These are phyloP conservation scores for Trichogramma dendrolimi DNA, from an alignment of 2,888 invertebrate species.

Conservation along the genomic window DNA sequence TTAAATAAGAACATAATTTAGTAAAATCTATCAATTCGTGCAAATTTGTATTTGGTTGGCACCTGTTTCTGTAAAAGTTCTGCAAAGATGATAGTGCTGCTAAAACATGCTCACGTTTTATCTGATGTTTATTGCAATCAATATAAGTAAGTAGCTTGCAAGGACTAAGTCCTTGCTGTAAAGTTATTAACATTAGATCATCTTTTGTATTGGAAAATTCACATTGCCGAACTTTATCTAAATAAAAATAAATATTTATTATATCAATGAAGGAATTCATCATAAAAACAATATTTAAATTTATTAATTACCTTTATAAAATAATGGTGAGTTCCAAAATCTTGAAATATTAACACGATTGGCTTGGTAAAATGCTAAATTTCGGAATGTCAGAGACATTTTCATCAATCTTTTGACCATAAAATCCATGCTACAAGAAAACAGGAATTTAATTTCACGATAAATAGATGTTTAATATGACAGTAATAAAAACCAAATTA, in stretches of 20 bases:
- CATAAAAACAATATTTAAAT: too few relatives aligned
- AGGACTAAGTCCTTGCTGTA: conserved; percentile 19
- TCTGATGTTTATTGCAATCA: conserved; percentile 18
- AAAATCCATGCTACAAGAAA: conserved; percentile 19
- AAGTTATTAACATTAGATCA: conserved; percentile 13
- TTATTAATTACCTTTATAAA: conserved; percentile 9
- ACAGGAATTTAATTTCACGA: too few relatives aligned
- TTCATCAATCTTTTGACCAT: conserved; percentile 21
- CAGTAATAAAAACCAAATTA: too few relatives aligned
- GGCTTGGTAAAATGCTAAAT: conserved; percentile 19
- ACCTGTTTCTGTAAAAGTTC: conserved; percentile 19
- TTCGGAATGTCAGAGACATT: conserved; percentile 21
- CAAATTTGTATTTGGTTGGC: conserved; percentile 2
- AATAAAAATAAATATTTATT: not conserved
- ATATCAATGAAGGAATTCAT: too few relatives aligned
- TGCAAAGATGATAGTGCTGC: conserved; percentile 19
- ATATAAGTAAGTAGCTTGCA: conserved; percentile 21
- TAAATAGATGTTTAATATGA: too few relatives aligned
- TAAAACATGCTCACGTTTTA: conserved; percentile 18
- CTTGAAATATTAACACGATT: conserved; percentile 16
- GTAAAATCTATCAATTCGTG: conserved; percentile 21
- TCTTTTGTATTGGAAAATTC: conserved; percentile 13
- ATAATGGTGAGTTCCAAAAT: conserved; percentile 9
- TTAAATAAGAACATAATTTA: conserved; percentile 15
- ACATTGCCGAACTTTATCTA: conserved; percentile 13